Conservation (phyloP, 37 sponge, comb jelly and placozoan species). For the Spongilla lacustris region DNA sequence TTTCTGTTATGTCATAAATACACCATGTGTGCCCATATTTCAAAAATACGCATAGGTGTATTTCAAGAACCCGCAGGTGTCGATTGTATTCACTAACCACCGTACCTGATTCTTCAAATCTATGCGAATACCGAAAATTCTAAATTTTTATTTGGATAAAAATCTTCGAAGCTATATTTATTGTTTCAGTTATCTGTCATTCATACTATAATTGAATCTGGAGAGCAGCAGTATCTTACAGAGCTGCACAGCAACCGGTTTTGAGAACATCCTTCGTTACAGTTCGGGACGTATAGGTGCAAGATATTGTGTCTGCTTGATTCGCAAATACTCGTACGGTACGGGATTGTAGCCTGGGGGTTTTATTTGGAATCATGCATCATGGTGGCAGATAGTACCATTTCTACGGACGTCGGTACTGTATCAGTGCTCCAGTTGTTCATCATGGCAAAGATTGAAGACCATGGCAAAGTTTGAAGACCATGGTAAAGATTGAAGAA, state of each 20-base stretch:
- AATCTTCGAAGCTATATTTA: too few species aligned
- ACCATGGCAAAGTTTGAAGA: not conserved
- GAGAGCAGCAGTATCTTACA: not conserved
- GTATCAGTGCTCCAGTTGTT: not conserved
- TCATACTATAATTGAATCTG: not conserved
- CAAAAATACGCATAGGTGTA: not conserved
- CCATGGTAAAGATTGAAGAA: not conserved
- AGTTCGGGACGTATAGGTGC: not conserved
- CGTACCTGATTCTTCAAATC: not conserved
- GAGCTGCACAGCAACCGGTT: not conserved
- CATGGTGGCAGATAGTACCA: not conserved
- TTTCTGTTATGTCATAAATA: not conserved
- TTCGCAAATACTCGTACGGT: not conserved
- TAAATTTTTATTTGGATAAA: too few species aligned
- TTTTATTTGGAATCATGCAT: not conserved
- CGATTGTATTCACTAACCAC: not conserved
- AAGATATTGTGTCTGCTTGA: not conserved
- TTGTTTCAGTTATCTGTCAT: too few species aligned
- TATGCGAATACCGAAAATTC: too few species aligned
- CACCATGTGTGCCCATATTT: not conserved
- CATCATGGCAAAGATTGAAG: not conserved
- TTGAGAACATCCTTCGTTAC: not conserved
- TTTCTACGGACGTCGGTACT: not conserved
- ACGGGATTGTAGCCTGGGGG: not conserved
- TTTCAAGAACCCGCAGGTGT: not conserved